phyloP scores from a whole-genome alignment of 2,113 vertebrate species.

The Ciconia boyciana region DNA sequence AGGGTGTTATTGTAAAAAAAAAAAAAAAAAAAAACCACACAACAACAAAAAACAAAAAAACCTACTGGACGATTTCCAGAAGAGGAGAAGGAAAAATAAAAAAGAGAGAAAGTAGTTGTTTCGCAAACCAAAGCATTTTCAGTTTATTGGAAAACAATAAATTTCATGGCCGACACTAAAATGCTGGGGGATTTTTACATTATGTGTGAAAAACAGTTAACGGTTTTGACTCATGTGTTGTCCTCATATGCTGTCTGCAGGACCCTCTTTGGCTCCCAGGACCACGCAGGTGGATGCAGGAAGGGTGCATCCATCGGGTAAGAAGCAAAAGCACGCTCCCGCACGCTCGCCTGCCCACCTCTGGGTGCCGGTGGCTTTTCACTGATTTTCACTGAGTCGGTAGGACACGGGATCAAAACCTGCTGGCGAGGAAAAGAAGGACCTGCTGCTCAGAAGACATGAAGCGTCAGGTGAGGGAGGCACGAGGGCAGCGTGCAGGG shows the following conservation, averaged over 20 bases:
- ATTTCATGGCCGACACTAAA: not conserved
- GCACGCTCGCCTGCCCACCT: fast-evolving
- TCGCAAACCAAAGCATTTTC: not conserved
- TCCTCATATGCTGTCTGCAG: not conserved
- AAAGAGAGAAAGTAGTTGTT: not conserved
- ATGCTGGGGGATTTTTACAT: not conserved
- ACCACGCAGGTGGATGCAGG: not conserved
- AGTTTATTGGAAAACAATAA: not conserved
- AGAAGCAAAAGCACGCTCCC: not conserved
- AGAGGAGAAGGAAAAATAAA: not conserved
- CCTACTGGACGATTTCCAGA: not conserved
- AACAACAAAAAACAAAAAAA: not conserved
- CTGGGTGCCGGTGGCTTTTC: not conserved
- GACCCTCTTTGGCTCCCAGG: not conserved
- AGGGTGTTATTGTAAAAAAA: not conserved
- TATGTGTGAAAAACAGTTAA: not conserved
- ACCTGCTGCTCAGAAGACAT: not conserved
- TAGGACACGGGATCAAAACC: not conserved
- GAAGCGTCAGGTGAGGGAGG: not conserved
- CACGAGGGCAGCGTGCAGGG: fast-evolving
- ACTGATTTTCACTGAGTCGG: not conserved
- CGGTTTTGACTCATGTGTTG: not conserved
- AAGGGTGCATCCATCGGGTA: not conserved
- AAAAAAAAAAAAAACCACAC: too few species aligned
- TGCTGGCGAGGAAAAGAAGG: not conserved